Evolutionary conservation across 2,113 vertebrate genomes (phyloP).

Genomic region (Phocoena phocoena): DNA sequence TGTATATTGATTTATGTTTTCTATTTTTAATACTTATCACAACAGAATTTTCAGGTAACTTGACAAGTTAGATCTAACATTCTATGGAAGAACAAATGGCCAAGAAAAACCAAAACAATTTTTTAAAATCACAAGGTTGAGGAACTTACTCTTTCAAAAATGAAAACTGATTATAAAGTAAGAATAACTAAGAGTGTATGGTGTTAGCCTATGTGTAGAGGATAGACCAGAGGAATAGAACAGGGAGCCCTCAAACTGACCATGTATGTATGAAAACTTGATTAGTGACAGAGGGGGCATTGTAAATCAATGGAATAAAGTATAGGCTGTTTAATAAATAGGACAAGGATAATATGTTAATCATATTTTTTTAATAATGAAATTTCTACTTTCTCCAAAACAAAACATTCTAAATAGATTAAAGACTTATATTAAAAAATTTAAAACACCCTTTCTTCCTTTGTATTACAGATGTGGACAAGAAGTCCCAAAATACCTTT

Average conservation of each 20-base stretch:
- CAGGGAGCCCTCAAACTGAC: background rate
- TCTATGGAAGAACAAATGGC: background rate
- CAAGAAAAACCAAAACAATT: background rate
- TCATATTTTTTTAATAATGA: background rate
- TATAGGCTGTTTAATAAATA: background rate
- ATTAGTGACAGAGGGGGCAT: background rate
- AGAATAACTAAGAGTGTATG: background rate
- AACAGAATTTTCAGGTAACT: background rate
- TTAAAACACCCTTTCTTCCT: background rate
- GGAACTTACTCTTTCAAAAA: conserved; percentile 3
- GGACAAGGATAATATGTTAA: background rate
- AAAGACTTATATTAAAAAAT: background rate
- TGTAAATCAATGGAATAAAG: background rate
- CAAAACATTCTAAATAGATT: background rate
- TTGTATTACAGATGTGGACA: background rate
- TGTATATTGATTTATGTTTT: background rate
- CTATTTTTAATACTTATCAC: background rate
- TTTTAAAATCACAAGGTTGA: background rate
- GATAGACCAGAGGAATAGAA: background rate
- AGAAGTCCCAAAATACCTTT: background rate
- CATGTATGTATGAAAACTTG: background rate
- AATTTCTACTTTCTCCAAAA: background rate
- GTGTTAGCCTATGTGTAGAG: background rate
- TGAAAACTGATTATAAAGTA: background rate
- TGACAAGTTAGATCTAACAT: background rate